Conservation (phyloP, 2,797 vertebrate genomes). For the Pseudochaenichthys georgianus region DNA sequence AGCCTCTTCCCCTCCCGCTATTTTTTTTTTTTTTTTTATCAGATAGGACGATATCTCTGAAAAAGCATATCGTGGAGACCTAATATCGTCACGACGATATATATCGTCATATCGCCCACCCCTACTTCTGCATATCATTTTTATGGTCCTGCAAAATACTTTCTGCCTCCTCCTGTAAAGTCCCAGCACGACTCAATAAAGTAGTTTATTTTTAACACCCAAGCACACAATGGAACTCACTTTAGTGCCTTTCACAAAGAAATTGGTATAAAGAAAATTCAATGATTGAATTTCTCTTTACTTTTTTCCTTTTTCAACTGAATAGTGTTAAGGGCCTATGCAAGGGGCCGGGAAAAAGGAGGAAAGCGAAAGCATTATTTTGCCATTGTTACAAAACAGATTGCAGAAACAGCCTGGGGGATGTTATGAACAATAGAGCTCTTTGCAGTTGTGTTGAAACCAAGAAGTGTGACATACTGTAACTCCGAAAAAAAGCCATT, state of each 20-base stretch:
- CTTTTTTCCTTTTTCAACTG: conserved; percentile 23
- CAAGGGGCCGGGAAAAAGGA: background rate
- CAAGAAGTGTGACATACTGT: conserved; percentile 35
- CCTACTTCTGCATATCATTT: background rate
- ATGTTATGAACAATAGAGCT: conserved; percentile 40
- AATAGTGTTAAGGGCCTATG: background rate
- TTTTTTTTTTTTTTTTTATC: too few species aligned
- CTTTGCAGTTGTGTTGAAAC: conserved; percentile 35
- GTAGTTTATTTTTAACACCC: background rate
- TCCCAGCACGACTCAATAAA: background rate
- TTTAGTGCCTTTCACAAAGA: background rate
- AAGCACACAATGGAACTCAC: background rate
- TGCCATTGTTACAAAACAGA: conserved; percentile 43
- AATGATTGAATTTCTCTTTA: conserved; percentile 13
- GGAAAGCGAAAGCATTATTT: background rate
- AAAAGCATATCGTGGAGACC: too few species aligned
- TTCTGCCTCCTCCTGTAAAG: background rate
- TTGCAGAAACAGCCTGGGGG: conserved; percentile 42
- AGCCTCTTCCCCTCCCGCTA: too few species aligned
- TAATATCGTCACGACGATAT: too few species aligned
- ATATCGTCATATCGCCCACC: too few species aligned
- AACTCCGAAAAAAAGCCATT: conserved; percentile 22
- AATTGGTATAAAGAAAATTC: background rate
- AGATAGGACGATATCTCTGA: too few species aligned
- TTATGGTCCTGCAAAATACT: background rate